These are phyloP conservation scores for Ornithoptera priamus DNA, from an alignment of 2,888 invertebrate genomes.

Conservation along the genomic window DNA sequence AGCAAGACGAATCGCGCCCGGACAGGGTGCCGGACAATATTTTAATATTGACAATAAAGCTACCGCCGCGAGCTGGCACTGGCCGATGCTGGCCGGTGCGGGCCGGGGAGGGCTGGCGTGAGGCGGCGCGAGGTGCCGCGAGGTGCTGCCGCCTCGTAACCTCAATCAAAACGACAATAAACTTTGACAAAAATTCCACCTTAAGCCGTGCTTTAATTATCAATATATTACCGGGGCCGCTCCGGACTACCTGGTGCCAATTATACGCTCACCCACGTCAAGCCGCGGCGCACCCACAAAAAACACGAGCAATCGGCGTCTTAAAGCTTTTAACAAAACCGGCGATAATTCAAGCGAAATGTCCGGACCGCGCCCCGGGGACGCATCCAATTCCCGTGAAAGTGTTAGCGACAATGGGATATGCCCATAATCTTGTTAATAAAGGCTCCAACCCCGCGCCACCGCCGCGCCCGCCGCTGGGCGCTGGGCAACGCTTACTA, in stretches of 20 bases:
- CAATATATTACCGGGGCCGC: constrained; percentile 75
- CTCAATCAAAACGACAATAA: constrained; percentile 78
- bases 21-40: constrained; percentile 50
- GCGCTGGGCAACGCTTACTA: not conserved
- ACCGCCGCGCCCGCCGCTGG: not conserved
- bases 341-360: constrained; percentile 79
- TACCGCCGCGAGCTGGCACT: too few species aligned
- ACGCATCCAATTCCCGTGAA: constrained; percentile 71
- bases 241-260: constrained; percentile 76
- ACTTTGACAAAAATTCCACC: constrained; percentile 79
- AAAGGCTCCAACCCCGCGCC: constrained; percentile 59
- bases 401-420: constrained; percentile 79
- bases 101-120: too few species aligned
- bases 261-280: constrained; percentile 80
- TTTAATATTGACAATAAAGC: constrained; percentile 63
- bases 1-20: constrained; percentile 70
- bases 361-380: constrained; percentile 67
- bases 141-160: constrained; percentile 66
- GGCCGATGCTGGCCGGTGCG: too few species aligned
- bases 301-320: constrained; percentile 63
- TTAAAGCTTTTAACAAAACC: constrained; percentile 77
- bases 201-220: constrained; percentile 79
- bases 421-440: constrained; percentile 78
- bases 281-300: constrained; percentile 64
- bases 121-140: not conserved